Percentiles rank a stretch among this genome's conserved stretches.
These are phyloP conservation scores for Microcebus tavaratra DNA, from an alignment of 2,113 vertebrate genomes.

Conservation along the genomic window DNA sequence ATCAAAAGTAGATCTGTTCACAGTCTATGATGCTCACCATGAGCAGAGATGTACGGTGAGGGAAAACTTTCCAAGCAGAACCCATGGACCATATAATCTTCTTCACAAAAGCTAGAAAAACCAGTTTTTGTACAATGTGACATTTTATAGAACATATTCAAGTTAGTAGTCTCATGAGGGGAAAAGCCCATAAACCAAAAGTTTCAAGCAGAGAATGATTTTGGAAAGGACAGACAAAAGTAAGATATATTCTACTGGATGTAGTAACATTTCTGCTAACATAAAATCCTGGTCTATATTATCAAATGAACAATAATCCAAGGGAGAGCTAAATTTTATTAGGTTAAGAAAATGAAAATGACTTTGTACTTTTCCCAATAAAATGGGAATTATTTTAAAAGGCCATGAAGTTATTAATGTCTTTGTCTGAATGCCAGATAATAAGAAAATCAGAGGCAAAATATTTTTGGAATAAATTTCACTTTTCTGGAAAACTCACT, in stretches of 20 bases:
- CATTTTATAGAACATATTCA: constrained; percentile 71
- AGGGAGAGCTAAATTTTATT: constrained; percentile 48
- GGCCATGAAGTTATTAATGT: constrained; percentile 3
- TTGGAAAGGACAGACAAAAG: constrained; percentile 56
- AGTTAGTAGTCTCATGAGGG: constrained; percentile 35
- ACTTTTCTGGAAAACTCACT: constrained; percentile 1
- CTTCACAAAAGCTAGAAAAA: constrained; percentile 60
- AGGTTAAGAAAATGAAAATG: constrained; percentile 30
- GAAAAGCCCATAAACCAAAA: constrained; percentile 52
- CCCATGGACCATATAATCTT: constrained; percentile 75
- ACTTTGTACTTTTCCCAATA: constrained; percentile 44
- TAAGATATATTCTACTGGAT: constrained; percentile 16
- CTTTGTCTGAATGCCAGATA: constrained; percentile 24
- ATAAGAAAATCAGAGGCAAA: constrained; percentile 35
- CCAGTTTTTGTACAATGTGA: constrained; percentile 71
- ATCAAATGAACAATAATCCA: constrained; percentile 12
- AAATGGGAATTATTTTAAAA: constrained; percentile 55
- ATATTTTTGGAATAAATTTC: constrained; percentile 46
- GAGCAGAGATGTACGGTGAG: constrained; percentile 53
- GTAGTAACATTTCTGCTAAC: not conserved
- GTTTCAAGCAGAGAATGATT: constrained; percentile 63
- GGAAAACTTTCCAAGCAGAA: constrained; percentile 71
- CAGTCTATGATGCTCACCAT: constrained; percentile 68
- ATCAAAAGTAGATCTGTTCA: constrained; percentile 76
- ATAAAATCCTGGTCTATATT: not conserved